Evolutionary conservation across 1,140 invertebrate species (phyloP).

Genomic region (Aphelenchoides avenae): DNA sequence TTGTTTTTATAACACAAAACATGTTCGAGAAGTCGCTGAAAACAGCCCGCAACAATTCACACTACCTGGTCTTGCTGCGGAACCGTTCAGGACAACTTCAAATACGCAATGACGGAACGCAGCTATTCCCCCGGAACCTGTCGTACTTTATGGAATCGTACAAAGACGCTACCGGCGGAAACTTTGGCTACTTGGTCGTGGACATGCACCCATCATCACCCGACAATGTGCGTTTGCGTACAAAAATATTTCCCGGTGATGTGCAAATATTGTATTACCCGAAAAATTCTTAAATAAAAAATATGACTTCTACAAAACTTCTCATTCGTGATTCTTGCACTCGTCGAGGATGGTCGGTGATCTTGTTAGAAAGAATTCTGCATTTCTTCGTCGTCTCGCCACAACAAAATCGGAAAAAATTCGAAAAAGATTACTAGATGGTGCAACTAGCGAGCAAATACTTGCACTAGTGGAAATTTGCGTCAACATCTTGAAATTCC

Average conservation of each 20-base stretch:
- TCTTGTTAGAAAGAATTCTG: too few species aligned
- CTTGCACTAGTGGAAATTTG: too few species aligned
- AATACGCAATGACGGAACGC: slow-evolving; percentile 22
- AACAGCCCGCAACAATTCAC: slow-evolving; percentile 25
- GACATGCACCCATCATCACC: slow-evolving; percentile 18
- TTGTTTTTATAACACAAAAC: slow-evolving; percentile 27
- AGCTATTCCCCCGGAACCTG: slow-evolving; percentile 18
- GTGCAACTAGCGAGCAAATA: too few species aligned
- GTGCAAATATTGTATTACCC: slow-evolving; percentile 14
- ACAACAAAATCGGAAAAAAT: too few species aligned
- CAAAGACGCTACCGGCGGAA: slow-evolving; percentile 8
- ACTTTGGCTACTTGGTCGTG: slow-evolving; percentile 14
- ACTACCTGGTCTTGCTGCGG: slow-evolving; percentile 32
- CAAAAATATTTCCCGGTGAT: slow-evolving; percentile 12
- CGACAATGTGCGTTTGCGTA: slow-evolving; percentile 4
- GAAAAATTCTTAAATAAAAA: too few species aligned
- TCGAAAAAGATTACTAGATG: too few species aligned
- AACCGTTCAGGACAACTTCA: slow-evolving; percentile 19
- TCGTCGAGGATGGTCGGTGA: too few species aligned
- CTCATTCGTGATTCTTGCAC: too few species aligned
- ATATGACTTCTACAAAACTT: too few species aligned
- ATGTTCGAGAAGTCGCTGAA: slow-evolving; percentile 28
- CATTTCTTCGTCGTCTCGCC: too few species aligned
- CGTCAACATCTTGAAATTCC: too few species aligned
- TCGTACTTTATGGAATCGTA: slow-evolving; percentile 18